Percentiles rank a stretch among this genome's conserved stretches.
These are phyloP conservation scores for Trichopria drosophilae DNA, from an alignment of 2,888 invertebrate species.

Conservation along the genomic window DNA sequence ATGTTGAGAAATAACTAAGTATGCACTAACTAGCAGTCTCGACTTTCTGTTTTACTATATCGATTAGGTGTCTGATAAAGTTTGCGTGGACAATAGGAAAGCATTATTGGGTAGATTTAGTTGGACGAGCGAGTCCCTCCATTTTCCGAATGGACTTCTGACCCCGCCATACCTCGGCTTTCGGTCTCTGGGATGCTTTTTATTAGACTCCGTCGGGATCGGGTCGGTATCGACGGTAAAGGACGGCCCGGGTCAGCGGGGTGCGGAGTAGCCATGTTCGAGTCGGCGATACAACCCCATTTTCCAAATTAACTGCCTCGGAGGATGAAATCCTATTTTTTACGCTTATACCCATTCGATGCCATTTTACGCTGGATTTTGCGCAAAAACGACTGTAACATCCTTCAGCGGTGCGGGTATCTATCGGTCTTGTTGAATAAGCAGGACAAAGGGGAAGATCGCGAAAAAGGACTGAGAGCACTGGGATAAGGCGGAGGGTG, in stretches of 20 bases:
- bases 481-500: slow-evolving; percentile 10
- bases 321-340: slow-evolving; percentile 49
- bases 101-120: slow-evolving; percentile 57
- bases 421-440: slow-evolving; percentile 25
- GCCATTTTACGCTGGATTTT: slow-evolving; percentile 53
- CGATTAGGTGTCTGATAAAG: no score
- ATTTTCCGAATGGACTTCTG: slow-evolving; percentile 60
- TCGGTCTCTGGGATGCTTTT: slow-evolving; percentile 52
- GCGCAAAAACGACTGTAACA: no score
- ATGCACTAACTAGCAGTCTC: no score
- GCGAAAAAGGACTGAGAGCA: no score
- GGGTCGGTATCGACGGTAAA: slow-evolving; percentile 30
- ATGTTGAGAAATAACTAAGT: no score
- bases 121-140: slow-evolving; percentile 56
- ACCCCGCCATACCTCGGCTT: slow-evolving; percentile 52
- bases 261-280: slow-evolving; percentile 49
- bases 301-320: slow-evolving; percentile 56
- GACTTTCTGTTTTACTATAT: no score
- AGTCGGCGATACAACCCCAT: slow-evolving; percentile 51
- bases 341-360: slow-evolving; percentile 48
- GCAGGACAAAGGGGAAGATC: slow-evolving; percentile 13
- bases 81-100: slow-evolving; percentile 54
- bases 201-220: slow-evolving; percentile 55
- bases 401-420: slow-evolving; percentile 32
- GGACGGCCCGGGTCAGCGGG: not conserved